Percentiles rank a stretch among this genome's conserved stretches.
These are phyloP conservation scores for Pangasius larnaudii DNA, from an alignment of 2,797 vertebrate species.

Conservation along the genomic window DNA sequence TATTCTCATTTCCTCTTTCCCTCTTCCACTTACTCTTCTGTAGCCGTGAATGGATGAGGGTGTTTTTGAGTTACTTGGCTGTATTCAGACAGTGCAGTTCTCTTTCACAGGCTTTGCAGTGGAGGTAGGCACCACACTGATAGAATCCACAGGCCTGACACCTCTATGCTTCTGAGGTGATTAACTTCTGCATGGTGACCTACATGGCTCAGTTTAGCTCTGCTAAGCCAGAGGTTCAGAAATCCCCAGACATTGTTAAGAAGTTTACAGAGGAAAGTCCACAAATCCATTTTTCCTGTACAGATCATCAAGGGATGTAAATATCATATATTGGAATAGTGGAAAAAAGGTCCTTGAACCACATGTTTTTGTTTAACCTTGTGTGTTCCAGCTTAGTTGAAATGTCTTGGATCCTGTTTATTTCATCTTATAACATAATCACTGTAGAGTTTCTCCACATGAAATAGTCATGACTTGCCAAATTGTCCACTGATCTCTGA, in stretches of 20 bases:
- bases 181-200: slow-evolving; percentile 59
- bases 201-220: slow-evolving; percentile 63
- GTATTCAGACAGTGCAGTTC: slow-evolving; percentile 51
- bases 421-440: slow-evolving; percentile 5
- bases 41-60: slow-evolving; percentile 43
- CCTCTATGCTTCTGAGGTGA: slow-evolving; percentile 57
- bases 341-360: not conserved
- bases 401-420: not conserved
- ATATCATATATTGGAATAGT: slow-evolving; percentile 2
- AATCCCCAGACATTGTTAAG: slow-evolving; percentile 19
- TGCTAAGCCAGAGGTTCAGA: slow-evolving; percentile 54
- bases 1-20: slow-evolving; percentile 17
- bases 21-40: slow-evolving; percentile 55
- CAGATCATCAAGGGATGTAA: not conserved
- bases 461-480: not conserved
- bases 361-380: not conserved
- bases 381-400: not conserved
- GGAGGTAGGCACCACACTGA: slow-evolving; percentile 61
- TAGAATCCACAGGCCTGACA: slow-evolving; percentile 60
- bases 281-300: not conserved
- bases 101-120: slow-evolving; percentile 42
- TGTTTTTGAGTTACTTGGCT: slow-evolving; percentile 52
- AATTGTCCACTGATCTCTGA: not conserved
- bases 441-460: not conserved
- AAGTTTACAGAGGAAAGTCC: not conserved